Evolutionary conservation across 2,888 invertebrate species (phyloP), one percentile per base, ranked within the genome.

Genomic region (Apotomis capreana): DNA sequence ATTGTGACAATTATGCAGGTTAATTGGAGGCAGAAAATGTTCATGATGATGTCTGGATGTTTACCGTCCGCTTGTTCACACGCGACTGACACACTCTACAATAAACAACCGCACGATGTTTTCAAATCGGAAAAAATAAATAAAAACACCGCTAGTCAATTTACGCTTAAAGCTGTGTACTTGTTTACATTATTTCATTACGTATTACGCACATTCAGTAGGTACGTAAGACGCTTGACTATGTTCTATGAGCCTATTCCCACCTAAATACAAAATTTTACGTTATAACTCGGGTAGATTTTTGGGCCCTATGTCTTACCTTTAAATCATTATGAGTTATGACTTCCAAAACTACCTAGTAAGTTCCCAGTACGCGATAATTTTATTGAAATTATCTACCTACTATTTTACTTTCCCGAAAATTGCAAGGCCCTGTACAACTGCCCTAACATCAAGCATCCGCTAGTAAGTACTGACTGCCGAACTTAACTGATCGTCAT

Each of bases 41-140:
- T 79, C 44, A 76, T 75, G 71, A 83, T 77, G 90, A 91, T 91
- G 75, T 78, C 82, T 81, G 81, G 78, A 78, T 85, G 85, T 79
- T 78, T 75, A 68, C 80, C 75, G 78, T 75, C 52, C 75, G 81
- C 80, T 77, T 52, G 79, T 74, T 78, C 74, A 65, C 73, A 78
- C 74, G 73, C 79, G 79, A 89, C 87, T 90, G 87, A 67, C 74
- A 58, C 59, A 59, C 54, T 44, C 64, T 75, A 69, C 69, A 74
- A 73, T 75, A 58, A 70, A 70, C 68, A 64, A 65, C 36, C 70
- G 68, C 74, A 68, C 62, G 62, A 74, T 83, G 87, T 89, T 89
- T 88, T 88, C 82, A 84, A 83, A 79, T 75, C 59, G 69, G n/a
- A 62, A 64, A 65, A 68, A 74, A 75, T 75, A 84, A 87, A 88